Percentiles rank a stretch among this genome's conserved stretches.
These are phyloP conservation scores for Cheilosia urbana DNA, from an alignment of 2,888 invertebrate genomes.

Conservation along the genomic window DNA sequence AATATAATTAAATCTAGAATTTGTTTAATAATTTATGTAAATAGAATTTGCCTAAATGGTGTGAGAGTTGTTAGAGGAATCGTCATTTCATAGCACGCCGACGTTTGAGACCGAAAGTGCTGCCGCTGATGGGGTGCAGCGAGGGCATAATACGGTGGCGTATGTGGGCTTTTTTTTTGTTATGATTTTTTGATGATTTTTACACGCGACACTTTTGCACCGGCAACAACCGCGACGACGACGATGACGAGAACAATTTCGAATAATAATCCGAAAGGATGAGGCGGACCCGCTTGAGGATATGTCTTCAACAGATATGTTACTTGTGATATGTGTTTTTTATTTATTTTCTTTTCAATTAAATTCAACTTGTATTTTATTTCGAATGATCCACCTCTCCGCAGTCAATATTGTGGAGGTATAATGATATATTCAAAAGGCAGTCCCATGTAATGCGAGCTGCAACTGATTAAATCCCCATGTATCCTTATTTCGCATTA, in stretches of 20 bases:
- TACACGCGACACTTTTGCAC: conserved; percentile 29
- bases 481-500: conserved; percentile 45
- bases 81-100: conserved; percentile 28
- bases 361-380: conserved; percentile 46
- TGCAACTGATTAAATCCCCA: conserved; percentile 57
- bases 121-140: conserved; percentile 56
- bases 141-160: conserved; percentile 54
- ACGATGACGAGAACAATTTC: neutral
- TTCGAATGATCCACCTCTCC: conserved; percentile 38
- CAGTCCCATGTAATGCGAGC: conserved; percentile 16
- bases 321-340: conserved; percentile 44
- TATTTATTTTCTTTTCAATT: conserved; percentile 31
- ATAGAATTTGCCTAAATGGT: conserved; percentile 65
- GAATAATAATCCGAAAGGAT: neutral
- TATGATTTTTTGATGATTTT: conserved; percentile 7
- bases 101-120: conserved; percentile 48
- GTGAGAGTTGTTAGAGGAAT: conserved; percentile 1
- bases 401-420: conserved; percentile 34
- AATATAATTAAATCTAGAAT: conserved; percentile 53
- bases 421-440: conserved; percentile 65
- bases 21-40: conserved; percentile 36
- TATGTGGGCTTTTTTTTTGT: conserved; percentile 58
- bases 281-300: conserved; percentile 48
- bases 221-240: neutral
- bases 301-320: conserved; percentile 29